A percentile compares a stretch with the other conserved stretches of the same genome.
These are phyloP conservation scores for Phytoseiulus persimilis DNA, from an alignment of 2,888 invertebrate species.

Conservation along the genomic window DNA sequence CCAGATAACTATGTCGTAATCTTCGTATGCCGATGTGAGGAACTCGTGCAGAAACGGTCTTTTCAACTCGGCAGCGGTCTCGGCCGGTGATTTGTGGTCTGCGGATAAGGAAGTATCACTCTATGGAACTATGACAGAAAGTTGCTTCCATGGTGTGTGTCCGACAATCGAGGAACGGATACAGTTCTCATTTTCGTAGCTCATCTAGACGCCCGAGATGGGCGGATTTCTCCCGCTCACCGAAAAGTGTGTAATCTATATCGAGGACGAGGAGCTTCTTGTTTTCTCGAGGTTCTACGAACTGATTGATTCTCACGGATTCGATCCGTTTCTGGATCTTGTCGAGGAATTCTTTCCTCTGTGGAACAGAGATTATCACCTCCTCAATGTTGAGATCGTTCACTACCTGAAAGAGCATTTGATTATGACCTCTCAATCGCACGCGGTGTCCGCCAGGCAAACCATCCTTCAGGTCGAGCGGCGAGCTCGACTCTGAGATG, in stretches of 20 bases:
- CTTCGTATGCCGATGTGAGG: conserved; percentile 70
- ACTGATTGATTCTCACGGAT: conserved; percentile 69
- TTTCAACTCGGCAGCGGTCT: conserved; percentile 79
- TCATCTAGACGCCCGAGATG: too few relatives aligned
- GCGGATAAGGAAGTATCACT: conserved; percentile 35
- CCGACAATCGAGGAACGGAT: too few relatives aligned
- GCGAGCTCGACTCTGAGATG: not conserved
- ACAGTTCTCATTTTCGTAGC: too few relatives aligned
- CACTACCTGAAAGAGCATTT: conserved; percentile 54
- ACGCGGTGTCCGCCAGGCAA: too few relatives aligned
- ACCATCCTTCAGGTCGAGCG: not conserved
- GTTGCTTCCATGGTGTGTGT: too few relatives aligned
- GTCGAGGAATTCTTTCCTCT: conserved; percentile 56
- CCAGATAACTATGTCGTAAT: conserved; percentile 96
- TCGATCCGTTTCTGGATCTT: conserved; percentile 68
- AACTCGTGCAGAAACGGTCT: conserved; percentile 91
- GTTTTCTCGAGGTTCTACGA: conserved; percentile 71
- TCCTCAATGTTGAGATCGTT: conserved; percentile 82
- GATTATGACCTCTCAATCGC: not conserved
- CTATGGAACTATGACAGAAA: too few relatives aligned
- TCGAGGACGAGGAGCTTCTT: conserved; percentile 86
- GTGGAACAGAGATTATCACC: conserved; percentile 65
- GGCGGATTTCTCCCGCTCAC: conserved; percentile 47
- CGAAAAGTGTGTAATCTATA: conserved; percentile 92
- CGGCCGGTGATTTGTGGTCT: conserved; percentile 82